These are phyloP conservation scores for Ophion ventricosus DNA, from an alignment of 2,888 invertebrate genomes.

Conservation along the genomic window DNA sequence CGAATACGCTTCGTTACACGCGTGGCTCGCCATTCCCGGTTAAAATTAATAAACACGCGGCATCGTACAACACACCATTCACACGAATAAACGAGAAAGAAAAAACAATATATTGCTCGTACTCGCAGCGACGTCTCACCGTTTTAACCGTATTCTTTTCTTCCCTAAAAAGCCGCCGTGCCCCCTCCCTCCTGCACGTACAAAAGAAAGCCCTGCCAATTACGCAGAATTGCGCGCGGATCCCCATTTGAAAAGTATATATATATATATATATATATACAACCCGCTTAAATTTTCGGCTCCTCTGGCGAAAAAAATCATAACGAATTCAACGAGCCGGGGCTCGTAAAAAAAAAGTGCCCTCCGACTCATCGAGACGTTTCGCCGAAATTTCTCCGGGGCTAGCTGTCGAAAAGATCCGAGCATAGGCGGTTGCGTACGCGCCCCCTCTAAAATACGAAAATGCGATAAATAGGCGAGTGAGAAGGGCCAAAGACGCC, in stretches of 20 bases:
- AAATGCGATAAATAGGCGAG: conserved; percentile 42
- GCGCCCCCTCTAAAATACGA: conserved; percentile 20
- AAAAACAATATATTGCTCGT: conserved; percentile 15
- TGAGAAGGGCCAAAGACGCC: conserved; percentile 19
- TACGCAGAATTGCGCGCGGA: conserved; percentile 43
- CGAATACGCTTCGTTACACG: conserved; percentile 70
- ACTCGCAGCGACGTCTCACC: conserved; percentile 36
- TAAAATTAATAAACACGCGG: conserved; percentile 61
- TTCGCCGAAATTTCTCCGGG: conserved; percentile 29
- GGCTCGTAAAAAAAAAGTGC: too few relatives aligned
- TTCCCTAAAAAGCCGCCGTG: not conserved
- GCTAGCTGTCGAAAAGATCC: conserved; percentile 37
- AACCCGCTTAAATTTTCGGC: conserved; percentile 9
- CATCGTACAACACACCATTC: conserved; percentile 21
- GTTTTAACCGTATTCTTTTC: not conserved
- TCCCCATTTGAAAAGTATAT: not conserved
- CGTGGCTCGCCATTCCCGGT: conserved; percentile 57
- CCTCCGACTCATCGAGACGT: conserved; percentile 42
- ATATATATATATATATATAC: too few relatives aligned
- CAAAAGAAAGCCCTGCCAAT: conserved; percentile 21
- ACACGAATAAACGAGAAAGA: conserved; percentile 18
- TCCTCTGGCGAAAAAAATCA: conserved; percentile 11
- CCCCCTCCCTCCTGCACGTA: too few relatives aligned
- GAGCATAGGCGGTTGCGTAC: too few relatives aligned
- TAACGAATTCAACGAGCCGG: conserved; percentile 2